Percentiles rank a stretch among this genome's conserved stretches.
These are phyloP conservation scores for Brachionus sp. DNA, from an alignment of 1,140 invertebrate genomes.

Conservation along the genomic window DNA sequence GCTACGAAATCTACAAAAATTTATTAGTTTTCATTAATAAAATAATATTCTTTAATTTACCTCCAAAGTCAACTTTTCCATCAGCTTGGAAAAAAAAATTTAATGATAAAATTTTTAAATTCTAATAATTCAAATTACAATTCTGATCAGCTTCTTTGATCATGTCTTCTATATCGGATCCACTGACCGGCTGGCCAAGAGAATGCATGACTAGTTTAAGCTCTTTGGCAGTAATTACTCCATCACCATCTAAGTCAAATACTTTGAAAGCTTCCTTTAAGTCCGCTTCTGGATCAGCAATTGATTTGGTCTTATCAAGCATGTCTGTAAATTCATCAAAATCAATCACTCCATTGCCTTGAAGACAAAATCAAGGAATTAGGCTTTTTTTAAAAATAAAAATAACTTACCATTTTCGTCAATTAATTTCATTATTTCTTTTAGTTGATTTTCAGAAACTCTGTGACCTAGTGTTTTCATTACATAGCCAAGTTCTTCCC, in stretches of 20 bases:
- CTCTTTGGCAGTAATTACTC: slow-evolving; percentile 41
- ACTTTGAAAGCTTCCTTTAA: slow-evolving; percentile 45
- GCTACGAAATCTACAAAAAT: slow-evolving; percentile 28
- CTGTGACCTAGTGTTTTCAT: slow-evolving; percentile 42
- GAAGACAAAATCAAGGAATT: neutral
- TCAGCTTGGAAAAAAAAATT: neutral
- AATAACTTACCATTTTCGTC: slow-evolving; percentile 15
- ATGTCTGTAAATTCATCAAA: slow-evolving; percentile 46
- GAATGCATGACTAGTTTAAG: slow-evolving; percentile 38
- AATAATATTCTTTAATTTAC: neutral
- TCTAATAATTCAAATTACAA: neutral
- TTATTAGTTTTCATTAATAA: neutral
- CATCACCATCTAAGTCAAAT: slow-evolving; percentile 46
- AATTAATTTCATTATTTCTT: slow-evolving; percentile 43
- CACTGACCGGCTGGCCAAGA: slow-evolving; percentile 15
- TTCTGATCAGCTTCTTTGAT: slow-evolving; percentile 36
- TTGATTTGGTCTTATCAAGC: slow-evolving; percentile 38
- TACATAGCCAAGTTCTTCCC: slow-evolving; percentile 40
- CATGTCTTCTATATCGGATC: slow-evolving; percentile 37
- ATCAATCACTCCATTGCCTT: slow-evolving; percentile 44
- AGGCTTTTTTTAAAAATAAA: neutral
- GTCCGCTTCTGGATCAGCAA: slow-evolving; percentile 44
- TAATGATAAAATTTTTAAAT: neutral
- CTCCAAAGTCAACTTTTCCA: slow-evolving; percentile 42
- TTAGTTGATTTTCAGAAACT: slow-evolving; percentile 36